Conservation (phyloP, 1,140 invertebrate species). For the Nomia melanderi region DNA sequence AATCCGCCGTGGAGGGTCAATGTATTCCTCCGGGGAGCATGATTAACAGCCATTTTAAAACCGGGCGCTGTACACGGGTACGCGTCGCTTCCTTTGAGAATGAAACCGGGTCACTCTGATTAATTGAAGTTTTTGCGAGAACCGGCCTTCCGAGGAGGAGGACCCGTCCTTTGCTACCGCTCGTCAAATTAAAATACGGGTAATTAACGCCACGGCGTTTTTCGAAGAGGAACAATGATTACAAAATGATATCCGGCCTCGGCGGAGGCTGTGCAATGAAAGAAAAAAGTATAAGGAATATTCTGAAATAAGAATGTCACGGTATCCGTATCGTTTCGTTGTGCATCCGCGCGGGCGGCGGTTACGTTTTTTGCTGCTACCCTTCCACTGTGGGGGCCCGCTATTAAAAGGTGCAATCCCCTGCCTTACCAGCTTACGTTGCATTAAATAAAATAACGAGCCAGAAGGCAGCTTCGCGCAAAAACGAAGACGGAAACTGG, state of each 20-base stretch:
- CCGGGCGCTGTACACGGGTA: constrained; percentile 40
- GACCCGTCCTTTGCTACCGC: not conserved
- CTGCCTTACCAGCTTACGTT: constrained; percentile 48
- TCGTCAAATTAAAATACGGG: constrained; percentile 32
- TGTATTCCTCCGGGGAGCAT: constrained; percentile 46
- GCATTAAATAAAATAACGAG: constrained; percentile 61
- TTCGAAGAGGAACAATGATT: not conserved
- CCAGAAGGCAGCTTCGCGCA: constrained; percentile 16
- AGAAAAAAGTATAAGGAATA: not conserved
- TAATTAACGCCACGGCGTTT: constrained; percentile 35
- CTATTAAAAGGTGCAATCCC: constrained; percentile 54
- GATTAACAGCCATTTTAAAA: constrained; percentile 60
- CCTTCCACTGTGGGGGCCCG: not conserved
- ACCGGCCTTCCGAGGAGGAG: not conserved
- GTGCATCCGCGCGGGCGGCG: not conserved
- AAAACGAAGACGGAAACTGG: constrained; percentile 20
- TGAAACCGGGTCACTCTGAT: constrained; percentile 57
- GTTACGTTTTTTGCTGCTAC: not conserved
- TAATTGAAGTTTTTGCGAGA: constrained; percentile 57
- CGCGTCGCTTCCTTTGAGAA: constrained; percentile 49
- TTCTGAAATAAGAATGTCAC: not conserved
- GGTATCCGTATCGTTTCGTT: constrained; percentile 4
- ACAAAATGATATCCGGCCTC: not conserved
- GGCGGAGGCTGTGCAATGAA: no score
- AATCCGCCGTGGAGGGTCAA: constrained; percentile 41